Evolutionary conservation across 2,113 vertebrate genomes (phyloP).

Genomic region (Eudyptes chrysolophus): DNA sequence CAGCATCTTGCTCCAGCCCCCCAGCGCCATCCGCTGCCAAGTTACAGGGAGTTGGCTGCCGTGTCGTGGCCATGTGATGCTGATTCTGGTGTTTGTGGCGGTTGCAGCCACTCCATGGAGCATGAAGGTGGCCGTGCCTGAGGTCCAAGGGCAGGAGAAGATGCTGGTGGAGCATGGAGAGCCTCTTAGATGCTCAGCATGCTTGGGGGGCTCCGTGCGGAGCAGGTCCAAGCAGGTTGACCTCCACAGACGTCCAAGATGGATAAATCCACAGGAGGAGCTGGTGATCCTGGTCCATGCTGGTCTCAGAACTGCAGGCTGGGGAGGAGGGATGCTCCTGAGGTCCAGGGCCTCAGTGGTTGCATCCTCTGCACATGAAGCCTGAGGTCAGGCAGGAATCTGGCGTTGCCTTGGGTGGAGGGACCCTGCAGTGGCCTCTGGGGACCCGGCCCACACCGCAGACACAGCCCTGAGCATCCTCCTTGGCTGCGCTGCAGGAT

Average conservation of each 20-base stretch:
- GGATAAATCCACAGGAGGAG: not conserved
- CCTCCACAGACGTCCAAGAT: not conserved
- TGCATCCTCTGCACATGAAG: not conserved
- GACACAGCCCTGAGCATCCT: not conserved
- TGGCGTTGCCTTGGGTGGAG: not conserved
- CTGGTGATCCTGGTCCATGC: not conserved
- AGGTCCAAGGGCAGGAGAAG: not conserved
- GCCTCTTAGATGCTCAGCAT: not conserved
- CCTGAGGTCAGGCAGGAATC: not conserved
- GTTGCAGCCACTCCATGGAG: not conserved
- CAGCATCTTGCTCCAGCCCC: not conserved
- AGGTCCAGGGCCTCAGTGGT: not conserved
- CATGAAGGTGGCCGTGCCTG: not conserved
- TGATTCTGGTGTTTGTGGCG: not conserved
- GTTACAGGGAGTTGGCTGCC: rapidly evolving
- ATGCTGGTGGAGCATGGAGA: not conserved
- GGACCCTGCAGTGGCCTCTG: not conserved
- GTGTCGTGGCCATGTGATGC: rapidly evolving
- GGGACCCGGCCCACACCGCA: too few relatives aligned
- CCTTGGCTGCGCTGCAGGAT: not conserved
- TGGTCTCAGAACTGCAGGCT: not conserved
- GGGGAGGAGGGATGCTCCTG: not conserved
- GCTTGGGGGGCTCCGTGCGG: not conserved
- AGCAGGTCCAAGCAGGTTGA: not conserved
- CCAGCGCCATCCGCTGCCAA: rapidly evolving